Evolutionary conservation across 2,797 vertebrate genomes (phyloP), one percentile per base, ranked within the genome.

Genomic region (Anas georgica): DNA sequence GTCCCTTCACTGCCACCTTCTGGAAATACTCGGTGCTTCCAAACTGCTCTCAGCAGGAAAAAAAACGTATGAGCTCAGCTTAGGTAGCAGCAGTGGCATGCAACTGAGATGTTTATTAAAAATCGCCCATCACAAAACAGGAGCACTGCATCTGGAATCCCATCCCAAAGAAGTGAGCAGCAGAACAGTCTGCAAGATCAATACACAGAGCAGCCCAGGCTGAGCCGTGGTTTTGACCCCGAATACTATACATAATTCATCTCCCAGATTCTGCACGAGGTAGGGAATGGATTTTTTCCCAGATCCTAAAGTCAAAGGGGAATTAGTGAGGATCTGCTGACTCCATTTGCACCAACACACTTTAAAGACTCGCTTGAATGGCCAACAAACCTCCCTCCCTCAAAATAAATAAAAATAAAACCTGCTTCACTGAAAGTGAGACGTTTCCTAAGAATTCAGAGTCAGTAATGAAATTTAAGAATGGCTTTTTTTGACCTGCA

Each of bases 1-100:
- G 93, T 95, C 95, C 81, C 94, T 93, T 85, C 96, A 95, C 96
- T 96, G 97, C 97, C 98, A 97, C 94, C 97, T 96, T 95, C 96
- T 94, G 98, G 97, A 91, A 77, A 87, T 9, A 31, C 8, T 83
- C 72, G 46, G 16, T 39, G 62, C 56, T 33, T 79, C 60, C 21
- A 31, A 82, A 77, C 21, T 3, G 20, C 60, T 76, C 43, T 83
- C 14, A 4, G 28, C 60, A 69, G 66, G 64, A 62, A 83, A 59
- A 23, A 66, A n/a, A n/a, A n/a, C n/a, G 59, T 25, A 74, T 4
- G 15, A 64, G 67, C 48, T 83, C 60, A 17, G 56, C 0, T 0
- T 93, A 62, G 69, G 15, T 39, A 55, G 54, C 72, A 35, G 48
- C 25, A 0, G 50, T 66, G 58, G 77, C 29, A 55, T 3, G 23